Evolutionary conservation across 2,797 vertebrate species (phyloP), one percentile per base, ranked within the genome.

Genomic region (Buceros bicornis): DNA sequence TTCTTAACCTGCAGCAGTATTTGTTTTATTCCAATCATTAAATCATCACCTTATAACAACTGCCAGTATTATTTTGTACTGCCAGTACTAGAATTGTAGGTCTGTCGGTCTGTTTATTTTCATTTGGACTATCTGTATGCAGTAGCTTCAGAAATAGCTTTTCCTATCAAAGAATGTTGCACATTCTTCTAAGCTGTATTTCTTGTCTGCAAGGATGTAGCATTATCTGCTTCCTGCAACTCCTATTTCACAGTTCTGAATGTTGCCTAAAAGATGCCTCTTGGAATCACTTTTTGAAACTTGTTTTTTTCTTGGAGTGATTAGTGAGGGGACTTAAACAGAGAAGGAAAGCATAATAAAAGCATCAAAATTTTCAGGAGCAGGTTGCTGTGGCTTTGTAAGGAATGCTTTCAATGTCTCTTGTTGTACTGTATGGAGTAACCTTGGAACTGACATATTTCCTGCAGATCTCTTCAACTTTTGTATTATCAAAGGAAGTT

Each of bases 371-470:
- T 26, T 76, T 43, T 29, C 16, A 80, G 72, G 22, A 89, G 20
- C 29, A 58, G 81, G 6, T 84, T 90, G 31, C 43, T 69, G 2
- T 60, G 73, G 37, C 58, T 84, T 69, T 81, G 10, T 90, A 54
- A 86, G 47, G 60, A 93, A 67, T 76, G 28, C 20, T 87, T 94
- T 94, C 83, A 92, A 56, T 89, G 45, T 72, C 90, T 14, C 13
- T 89, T 76, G 6, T 85, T 90, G 25, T 70, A 40, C 37, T 94
- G 1, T 56, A 20, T 43, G 42, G 28, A 84, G 31, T 73, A 67
- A 81, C 33, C 56, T 77, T 79, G 66, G 61, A 90, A 76, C 20
- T 54, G 92, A 61, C 33, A 78, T 31, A 56, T 94, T 93, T 83
- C n/a, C 33, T 74, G n/a, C 51, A 71, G n/a, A 53, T 85, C 61